Evolutionary conservation across 2,797 vertebrate genomes (phyloP), one percentile per base, ranked within the genome.

Genomic region (Taenioides sp.): DNA sequence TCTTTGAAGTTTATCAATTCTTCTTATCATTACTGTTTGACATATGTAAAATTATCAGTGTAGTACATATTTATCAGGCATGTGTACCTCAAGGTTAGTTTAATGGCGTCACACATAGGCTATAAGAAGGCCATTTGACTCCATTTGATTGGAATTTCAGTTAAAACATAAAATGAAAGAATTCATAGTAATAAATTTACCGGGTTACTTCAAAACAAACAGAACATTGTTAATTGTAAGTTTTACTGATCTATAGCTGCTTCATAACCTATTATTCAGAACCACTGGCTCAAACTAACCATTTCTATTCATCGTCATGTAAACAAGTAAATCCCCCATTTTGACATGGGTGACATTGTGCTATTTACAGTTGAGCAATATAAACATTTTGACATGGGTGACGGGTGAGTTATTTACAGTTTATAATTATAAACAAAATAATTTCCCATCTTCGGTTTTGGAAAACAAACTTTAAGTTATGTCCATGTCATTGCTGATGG

Each of bases 401-500:
- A 57, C 9, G 34, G 7, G 9, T 37, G 34, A 10, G 34, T 37
- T 57, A 57, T 23, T 57, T 6, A n/a, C 18, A 20, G 1, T 55
- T 55, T 55, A 18, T 1, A 55, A 55, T 20, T 20, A 55, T n/a
- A 55, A 57, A 57, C 54, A 57, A 14, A 59, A 27, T 59, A 47
- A 47, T 59, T 14, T 25, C 14, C 14, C 16, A 61, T 61, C 17
- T 61, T 9, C 7, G 2, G 18, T 61, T 34, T 61, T 28, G 10
- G 10, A 40, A 63, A 63, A 63, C 9, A 62, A n/a, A 9, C 11
- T 43, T 40, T 12, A 52, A 52, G 49, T 66, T 66, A 71, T 70
- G 62, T 61, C 47, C 68, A 67, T 37, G 59, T 49, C 64, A 72
- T 65, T 66, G 62, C 72, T 77, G 79, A 79, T 78, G 73, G 74